Evolutionary conservation across 2,797 vertebrate genomes (phyloP).

Genomic region (Smutsia temminckii): DNA sequence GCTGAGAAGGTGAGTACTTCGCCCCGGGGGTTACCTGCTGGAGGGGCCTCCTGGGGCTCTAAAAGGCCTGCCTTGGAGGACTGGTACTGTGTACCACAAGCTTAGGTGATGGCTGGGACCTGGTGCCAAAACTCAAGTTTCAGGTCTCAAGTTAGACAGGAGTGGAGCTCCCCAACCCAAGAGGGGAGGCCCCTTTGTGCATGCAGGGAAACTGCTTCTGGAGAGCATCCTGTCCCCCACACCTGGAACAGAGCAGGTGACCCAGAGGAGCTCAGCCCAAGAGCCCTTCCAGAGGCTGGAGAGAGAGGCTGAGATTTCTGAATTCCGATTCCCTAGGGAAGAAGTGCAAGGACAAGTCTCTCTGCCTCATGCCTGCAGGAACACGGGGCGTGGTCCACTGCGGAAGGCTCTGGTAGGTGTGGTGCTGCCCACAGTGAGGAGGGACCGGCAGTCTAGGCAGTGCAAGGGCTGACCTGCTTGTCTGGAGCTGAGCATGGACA

Average conservation of each 20-base stretch:
- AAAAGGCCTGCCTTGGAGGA: not conserved
- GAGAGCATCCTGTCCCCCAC: not conserved
- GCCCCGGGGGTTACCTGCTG: not conserved
- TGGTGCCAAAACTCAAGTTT: not conserved
- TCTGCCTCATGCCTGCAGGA: not conserved
- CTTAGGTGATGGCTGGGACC: not conserved
- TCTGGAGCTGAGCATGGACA: fast-evolving
- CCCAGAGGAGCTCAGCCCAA: not conserved
- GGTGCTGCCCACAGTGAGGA: fast-evolving
- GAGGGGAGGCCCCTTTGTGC: not conserved
- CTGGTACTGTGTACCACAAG: no score
- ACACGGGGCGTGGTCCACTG: fast-evolving
- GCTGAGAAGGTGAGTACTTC: not conserved
- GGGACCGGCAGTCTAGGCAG: not conserved
- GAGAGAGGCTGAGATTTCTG: not conserved
- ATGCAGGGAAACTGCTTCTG: not conserved
- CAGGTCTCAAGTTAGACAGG: not conserved
- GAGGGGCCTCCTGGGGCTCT: not conserved
- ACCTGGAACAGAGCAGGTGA: not conserved
- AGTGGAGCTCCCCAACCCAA: not conserved
- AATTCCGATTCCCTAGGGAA: not conserved
- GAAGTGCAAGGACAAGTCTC: not conserved
- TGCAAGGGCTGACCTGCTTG: not conserved
- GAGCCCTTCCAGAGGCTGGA: not conserved
- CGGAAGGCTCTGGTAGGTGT: not conserved